Base-by-base conservation (phyloP, 2,888 invertebrate genomes). In the Neoaliturus tenellus region DNA sequence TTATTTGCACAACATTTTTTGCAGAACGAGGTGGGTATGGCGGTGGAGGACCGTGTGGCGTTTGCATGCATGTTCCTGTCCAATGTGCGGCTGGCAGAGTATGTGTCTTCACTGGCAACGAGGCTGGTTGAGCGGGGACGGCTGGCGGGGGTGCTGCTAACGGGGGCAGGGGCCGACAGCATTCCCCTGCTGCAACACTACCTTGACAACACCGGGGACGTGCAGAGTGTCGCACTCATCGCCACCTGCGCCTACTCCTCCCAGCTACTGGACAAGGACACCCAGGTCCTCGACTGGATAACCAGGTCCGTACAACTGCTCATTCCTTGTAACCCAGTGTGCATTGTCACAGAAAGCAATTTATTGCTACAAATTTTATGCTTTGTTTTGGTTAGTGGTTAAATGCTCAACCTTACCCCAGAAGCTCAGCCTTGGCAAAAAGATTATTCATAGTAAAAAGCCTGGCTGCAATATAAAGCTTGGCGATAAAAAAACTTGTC, bases 31-130 rank as follows among this genome's bases (percentile, higher is more conserved):
- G 93, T 93, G 58, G 96, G 95, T 69, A 95, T 98, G 91, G 94
- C 96, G 0, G 94, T 98, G 10, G 95, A 96, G 87, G 98, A 98
- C 91, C 93, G 97, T 88, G 95, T 98, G 80, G 98, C 97, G n/a
- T 97, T 98, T 91, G 97, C 98, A 25, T 95, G 97, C 89, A 94
- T 95, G 89, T 98, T 95, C 91, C 92, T 98, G 33, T 93, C 96
- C 0, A 98, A 98, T 91, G 91, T 91, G 23, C 94, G 95, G 91
- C 92, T 98, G 86, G 92, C 93, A 84, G 96, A 96, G 62, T 98
- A 95, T 91, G 92, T 98, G 78, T 94, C 94, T 86, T 92, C 92
- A 86, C 92, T 96, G 81, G 93, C 94, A 67, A 93, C 93, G 86
- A 93, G 93, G 87, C 92, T 98, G 86, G 94, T 94, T 33, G 94